Conservation (phyloP, 2,797 vertebrate genomes). For the Myotis pilosus region DNA sequence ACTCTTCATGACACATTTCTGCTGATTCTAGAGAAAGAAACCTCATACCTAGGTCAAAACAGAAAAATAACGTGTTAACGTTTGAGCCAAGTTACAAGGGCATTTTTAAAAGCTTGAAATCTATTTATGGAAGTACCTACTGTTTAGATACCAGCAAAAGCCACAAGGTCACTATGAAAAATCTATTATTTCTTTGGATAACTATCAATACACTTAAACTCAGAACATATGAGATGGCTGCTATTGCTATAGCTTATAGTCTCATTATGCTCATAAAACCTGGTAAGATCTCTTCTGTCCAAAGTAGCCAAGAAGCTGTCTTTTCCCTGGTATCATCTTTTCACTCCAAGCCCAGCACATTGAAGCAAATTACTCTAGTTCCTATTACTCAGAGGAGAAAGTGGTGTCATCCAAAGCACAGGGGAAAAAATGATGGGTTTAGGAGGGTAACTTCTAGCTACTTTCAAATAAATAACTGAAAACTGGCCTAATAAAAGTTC, state of each 20-base stretch:
- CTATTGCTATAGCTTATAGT: conserved; percentile 21
- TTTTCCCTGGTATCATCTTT: background rate
- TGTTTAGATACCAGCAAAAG: conserved; percentile 45
- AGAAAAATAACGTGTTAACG: conserved; percentile 17
- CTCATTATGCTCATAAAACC: background rate
- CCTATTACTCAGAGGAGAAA: conserved; percentile 10
- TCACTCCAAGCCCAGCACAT: background rate
- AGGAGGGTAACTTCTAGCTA: background rate
- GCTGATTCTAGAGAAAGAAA: conserved; percentile 54
- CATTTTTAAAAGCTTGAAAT: conserved; percentile 58
- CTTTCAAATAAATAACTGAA: conserved; percentile 59
- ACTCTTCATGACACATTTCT: background rate
- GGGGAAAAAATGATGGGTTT: background rate
- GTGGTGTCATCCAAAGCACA: conserved; percentile 4
- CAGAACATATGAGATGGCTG: background rate
- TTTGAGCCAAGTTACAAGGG: background rate
- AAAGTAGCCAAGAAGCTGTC: conserved; percentile 32
- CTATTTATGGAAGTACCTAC: conserved; percentile 32
- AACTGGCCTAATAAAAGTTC: conserved; percentile 51
- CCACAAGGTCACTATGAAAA: conserved; percentile 46
- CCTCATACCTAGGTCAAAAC: conserved; percentile 22
- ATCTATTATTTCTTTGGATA: conserved; percentile 53
- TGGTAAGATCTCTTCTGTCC: background rate
- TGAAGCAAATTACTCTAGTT: background rate
- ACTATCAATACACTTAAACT: conserved; percentile 45